Percentiles rank a stretch among this genome's conserved stretches.
Conservation (phyloP, 2,888 invertebrate species). For the Drosophila neutralis region DNA sequence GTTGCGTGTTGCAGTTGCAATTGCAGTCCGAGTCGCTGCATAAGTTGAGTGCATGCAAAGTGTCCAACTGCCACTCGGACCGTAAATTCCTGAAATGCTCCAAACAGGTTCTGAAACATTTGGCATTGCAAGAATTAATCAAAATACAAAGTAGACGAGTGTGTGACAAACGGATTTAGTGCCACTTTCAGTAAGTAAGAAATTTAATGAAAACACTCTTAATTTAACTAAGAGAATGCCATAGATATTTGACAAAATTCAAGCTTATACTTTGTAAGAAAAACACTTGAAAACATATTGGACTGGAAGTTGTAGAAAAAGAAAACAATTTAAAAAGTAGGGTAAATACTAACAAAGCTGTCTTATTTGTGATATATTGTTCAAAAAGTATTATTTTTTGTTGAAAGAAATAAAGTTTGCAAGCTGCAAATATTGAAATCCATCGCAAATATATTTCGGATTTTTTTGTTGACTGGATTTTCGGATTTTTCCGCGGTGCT, state of each 20-base stretch:
- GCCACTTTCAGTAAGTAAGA: background rate
- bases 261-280: background rate
- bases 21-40: constrained; percentile 23
- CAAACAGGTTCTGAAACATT: constrained; percentile 3
- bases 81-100: constrained; percentile 43
- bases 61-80: constrained; percentile 40
- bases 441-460: background rate
- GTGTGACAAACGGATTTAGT: constrained; percentile 2
- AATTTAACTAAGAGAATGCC: background rate
- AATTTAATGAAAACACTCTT: background rate
- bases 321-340: background rate
- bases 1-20: constrained; percentile 9
- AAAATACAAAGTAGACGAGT: background rate
- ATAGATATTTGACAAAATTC: no score
- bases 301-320: background rate
- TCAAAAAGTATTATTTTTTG: background rate
- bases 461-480: background rate
- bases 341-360: background rate
- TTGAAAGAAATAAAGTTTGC: background rate
- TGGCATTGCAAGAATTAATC: constrained; percentile 2
- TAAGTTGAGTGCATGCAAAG: constrained; percentile 58
- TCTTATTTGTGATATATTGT: background rate
- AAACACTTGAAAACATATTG: background rate
- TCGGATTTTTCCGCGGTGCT: background rate
- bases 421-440: background rate